Percentiles rank a stretch among this genome's conserved stretches.
phyloP scores from a whole-genome alignment of 1,140 invertebrate genomes.

The Brachionus asplanchnoidis region DNA sequence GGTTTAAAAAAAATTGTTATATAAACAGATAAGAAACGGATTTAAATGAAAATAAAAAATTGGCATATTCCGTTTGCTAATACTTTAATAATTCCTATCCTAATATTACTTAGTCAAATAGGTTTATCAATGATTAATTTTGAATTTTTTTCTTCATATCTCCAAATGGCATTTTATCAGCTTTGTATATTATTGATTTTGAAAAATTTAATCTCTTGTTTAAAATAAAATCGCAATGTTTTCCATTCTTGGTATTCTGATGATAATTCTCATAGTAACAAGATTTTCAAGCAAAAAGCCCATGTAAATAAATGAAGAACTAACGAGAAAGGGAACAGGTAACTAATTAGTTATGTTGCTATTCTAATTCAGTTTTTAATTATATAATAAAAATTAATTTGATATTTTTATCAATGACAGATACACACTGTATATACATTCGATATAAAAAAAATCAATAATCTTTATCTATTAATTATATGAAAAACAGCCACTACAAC shows the following conservation, averaged over 20 bases:
- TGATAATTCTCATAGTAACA: background rate
- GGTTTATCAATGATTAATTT: conserved; percentile 7
- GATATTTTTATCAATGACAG: conserved; percentile 36
- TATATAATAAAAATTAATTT: conserved; percentile 34
- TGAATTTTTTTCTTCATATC: background rate
- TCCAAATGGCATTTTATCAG: background rate
- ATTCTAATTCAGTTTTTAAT: conserved; percentile 6
- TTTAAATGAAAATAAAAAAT: background rate
- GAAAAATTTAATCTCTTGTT: background rate
- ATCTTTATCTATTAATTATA: background rate
- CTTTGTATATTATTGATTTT: conserved; percentile 21
- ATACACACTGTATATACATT: background rate
- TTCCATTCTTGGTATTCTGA: background rate
- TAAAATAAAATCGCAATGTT: background rate
- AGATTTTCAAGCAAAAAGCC: background rate
- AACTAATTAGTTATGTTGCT: conserved; percentile 28
- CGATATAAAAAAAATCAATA: background rate
- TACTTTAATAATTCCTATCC: background rate
- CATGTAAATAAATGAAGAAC: background rate
- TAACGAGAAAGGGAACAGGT: background rate
- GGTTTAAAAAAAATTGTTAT: background rate
- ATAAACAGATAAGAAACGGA: background rate
- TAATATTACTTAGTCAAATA: background rate
- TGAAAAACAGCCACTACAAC: background rate
- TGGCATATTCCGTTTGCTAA: background rate